These are phyloP conservation scores for Nerophis ophidion DNA, from an alignment of 2,113 vertebrate genomes.

Conservation along the genomic window DNA sequence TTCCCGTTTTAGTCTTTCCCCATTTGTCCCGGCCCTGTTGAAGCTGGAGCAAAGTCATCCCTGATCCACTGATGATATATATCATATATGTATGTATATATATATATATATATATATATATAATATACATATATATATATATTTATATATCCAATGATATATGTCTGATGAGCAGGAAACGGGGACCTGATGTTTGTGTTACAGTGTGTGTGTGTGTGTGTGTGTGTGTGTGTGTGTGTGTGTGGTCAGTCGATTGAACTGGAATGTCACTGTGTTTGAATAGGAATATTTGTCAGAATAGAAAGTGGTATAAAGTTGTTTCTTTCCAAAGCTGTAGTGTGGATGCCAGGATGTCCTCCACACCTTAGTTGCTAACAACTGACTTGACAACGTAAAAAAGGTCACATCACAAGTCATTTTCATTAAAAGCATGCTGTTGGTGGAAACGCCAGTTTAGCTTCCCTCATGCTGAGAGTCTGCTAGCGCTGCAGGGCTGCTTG, in stretches of 20 bases:
- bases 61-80: not conserved
- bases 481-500: not conserved
- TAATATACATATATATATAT: too few species aligned
- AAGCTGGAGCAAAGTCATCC: constrained; percentile 7
- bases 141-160: not conserved
- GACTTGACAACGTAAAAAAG: constrained; percentile 23
- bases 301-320: not conserved
- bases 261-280: too few species aligned
- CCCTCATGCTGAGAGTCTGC: not conserved
- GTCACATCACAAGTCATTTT: constrained; percentile 37
- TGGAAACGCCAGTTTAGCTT: constrained; percentile 26
- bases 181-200: not conserved
- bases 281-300: too few species aligned
- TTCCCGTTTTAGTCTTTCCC: constrained; percentile 40
- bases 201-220: not conserved
- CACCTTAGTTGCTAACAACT: not conserved
- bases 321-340: not conserved
- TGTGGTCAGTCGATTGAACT: too few species aligned
- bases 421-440: constrained; percentile 17
- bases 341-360: not conserved
- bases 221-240: too few species aligned
- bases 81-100: too few species aligned
- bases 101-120: too few species aligned
- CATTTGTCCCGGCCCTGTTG: constrained; percentile 1
- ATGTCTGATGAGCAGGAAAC: not conserved